These are phyloP conservation scores for Crotalus tigris DNA, from an alignment of 2,113 vertebrate genomes.

Conservation along the genomic window DNA sequence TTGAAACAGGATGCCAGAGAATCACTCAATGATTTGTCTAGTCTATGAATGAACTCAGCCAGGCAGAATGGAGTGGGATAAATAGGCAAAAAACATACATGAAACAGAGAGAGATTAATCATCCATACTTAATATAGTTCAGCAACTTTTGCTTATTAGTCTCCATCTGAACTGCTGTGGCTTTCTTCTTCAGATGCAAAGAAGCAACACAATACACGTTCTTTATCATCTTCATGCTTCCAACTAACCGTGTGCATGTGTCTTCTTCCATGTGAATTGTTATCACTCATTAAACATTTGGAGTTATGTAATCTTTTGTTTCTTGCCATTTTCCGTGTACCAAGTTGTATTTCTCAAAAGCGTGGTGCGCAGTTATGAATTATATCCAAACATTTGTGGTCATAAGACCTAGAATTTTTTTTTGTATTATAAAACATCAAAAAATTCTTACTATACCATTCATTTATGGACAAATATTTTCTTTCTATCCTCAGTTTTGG, in stretches of 20 bases:
- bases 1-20: background rate
- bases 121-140: background rate
- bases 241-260: background rate
- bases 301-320: no score
- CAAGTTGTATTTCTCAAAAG: no score
- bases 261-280: no score
- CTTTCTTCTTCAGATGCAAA: background rate
- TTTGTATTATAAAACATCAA: no score
- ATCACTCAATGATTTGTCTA: background rate
- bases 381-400: no score
- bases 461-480: no score
- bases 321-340: no score
- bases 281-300: no score
- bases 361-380: no score
- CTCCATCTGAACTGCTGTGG: background rate
- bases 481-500: no score
- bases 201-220: background rate
- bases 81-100: background rate
- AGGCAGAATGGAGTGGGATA: background rate
- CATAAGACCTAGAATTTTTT: no score
- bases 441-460: no score
- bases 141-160: rapidly evolving
- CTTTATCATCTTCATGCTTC: background rate
- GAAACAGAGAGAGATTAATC: background rate
- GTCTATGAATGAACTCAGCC: background rate